Conservation (phyloP, 2,888 invertebrate genomes). For the Anoncus sp. region DNA sequence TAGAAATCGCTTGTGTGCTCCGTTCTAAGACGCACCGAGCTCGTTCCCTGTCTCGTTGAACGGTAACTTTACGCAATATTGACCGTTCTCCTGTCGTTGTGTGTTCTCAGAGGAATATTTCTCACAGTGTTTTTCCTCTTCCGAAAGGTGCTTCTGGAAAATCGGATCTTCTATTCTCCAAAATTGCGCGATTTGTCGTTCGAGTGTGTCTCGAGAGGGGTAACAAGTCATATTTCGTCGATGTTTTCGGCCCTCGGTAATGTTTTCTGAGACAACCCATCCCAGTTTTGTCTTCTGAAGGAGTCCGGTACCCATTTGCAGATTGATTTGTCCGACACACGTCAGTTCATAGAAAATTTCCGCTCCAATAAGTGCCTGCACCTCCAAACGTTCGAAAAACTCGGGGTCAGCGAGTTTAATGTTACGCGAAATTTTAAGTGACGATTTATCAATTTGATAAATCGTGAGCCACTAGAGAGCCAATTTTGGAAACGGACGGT, state of each 20-base stretch:
- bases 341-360: conserved; percentile 13
- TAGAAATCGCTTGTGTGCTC: conserved; percentile 30
- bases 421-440: conserved; percentile 5
- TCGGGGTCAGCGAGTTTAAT: conserved; percentile 36
- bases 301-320: background rate
- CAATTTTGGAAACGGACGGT: no score
- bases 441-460: conserved; percentile 25
- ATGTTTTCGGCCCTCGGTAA: background rate
- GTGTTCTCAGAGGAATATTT: conserved; percentile 23
- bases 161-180: conserved; percentile 36
- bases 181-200: background rate
- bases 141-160: background rate
- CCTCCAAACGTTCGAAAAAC: background rate
- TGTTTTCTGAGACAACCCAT: conserved; percentile 37
- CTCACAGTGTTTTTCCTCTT: conserved; percentile 42
- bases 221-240: background rate
- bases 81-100: conserved; percentile 6
- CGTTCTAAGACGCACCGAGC: conserved; percentile 27
- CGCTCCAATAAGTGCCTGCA: conserved; percentile 26
- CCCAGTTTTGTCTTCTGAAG: conserved; percentile 42
- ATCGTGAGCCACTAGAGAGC: background rate
- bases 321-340: conserved; percentile 16
- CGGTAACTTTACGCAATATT: conserved; percentile 31
- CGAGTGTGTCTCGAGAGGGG: background rate
- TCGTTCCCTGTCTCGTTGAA: conserved; percentile 3